Evolutionary conservation across 92 coral and sea anemone species (phyloP).

Genomic region (Epizoanthus rinbou): DNA sequence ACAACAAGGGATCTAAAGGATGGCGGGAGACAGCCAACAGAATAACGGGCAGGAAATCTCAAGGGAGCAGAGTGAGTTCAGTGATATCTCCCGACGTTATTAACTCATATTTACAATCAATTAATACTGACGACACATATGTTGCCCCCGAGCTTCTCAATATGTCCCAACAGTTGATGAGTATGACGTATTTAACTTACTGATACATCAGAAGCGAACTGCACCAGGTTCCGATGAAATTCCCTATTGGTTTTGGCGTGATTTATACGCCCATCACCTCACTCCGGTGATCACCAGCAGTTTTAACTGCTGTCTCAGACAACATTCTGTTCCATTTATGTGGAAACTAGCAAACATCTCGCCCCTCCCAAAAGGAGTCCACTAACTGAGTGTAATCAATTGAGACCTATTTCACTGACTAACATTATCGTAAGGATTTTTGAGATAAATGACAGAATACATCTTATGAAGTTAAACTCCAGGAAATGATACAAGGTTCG

Average conservation of each 20-base stretch:
- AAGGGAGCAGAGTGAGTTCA: slow-evolving; percentile 34
- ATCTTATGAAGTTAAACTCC: no score
- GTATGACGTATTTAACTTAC: slow-evolving; percentile 16
- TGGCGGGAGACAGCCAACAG: slow-evolving; percentile 65
- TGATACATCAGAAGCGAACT: slow-evolving; percentile 42
- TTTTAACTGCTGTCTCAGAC: slow-evolving; percentile 29
- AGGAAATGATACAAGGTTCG: no score
- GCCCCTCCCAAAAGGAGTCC: slow-evolving; percentile 47
- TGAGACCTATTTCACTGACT: slow-evolving; percentile 64
- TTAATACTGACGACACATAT: no score
- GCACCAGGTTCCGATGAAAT: slow-evolving; percentile 55
- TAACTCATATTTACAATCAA: background rate
- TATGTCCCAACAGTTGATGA: no score
- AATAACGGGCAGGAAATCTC: slow-evolving; percentile 55
- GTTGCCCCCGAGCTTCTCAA: no score
- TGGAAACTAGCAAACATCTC: slow-evolving; percentile 42
- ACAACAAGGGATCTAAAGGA: slow-evolving; percentile 38
- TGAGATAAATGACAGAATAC: no score
- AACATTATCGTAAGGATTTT: no score
- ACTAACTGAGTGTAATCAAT: slow-evolving; percentile 43
- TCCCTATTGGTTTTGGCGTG: slow-evolving; percentile 48
- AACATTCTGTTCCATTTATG: no score
- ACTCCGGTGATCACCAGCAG: slow-evolving; percentile 54
- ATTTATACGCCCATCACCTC: slow-evolving; percentile 53
- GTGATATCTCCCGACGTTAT: slow-evolving; percentile 43